phyloP scores from a whole-genome alignment of 2,888 invertebrate genomes.

The Athalia rosae region DNA sequence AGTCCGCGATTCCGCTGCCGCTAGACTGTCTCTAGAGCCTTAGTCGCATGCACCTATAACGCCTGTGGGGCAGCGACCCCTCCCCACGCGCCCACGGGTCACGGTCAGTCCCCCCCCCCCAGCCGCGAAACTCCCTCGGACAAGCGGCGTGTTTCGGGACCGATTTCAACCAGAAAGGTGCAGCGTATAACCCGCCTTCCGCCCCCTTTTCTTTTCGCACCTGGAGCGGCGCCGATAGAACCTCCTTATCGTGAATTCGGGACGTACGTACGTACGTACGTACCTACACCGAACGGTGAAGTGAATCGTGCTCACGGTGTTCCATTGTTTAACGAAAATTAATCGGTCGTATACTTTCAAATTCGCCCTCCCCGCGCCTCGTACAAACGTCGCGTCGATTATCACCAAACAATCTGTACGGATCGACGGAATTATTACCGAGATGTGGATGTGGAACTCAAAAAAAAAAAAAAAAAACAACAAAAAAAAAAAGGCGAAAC shows the following conservation, averaged over 20 bases:
- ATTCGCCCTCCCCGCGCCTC: too few relatives aligned
- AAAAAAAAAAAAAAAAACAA: too few relatives aligned
- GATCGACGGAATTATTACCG: too few relatives aligned
- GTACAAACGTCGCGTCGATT: too few relatives aligned
- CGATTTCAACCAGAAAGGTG: conserved; percentile 22
- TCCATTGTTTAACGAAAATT: conserved; percentile 4
- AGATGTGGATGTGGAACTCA: too few relatives aligned
- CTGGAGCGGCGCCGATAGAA: conserved; percentile 9
- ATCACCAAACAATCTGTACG: too few relatives aligned
- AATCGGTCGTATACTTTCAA: background rate
- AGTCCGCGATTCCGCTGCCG: conserved; percentile 12
- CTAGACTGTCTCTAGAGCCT: conserved; percentile 32
- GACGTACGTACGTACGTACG: too few relatives aligned
- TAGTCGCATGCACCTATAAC: conserved; percentile 16
- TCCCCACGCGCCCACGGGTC: conserved; percentile 65
- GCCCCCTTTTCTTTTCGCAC: conserved; percentile 4
- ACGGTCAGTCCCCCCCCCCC: conserved; percentile 70
- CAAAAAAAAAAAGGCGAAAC: too few relatives aligned
- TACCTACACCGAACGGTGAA: background rate
- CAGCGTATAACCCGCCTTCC: background rate
- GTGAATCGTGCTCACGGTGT: conserved; percentile 11
- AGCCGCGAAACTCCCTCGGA: conserved; percentile 41
- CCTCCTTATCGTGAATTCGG: background rate
- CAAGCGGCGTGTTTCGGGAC: conserved; percentile 46
- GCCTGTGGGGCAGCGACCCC: conserved; percentile 66